A percentile compares a stretch with the other conserved stretches of the same genome.
Evolutionary conservation across 1,140 invertebrate genomes (phyloP).

Genomic region (Arion vulgaris): DNA sequence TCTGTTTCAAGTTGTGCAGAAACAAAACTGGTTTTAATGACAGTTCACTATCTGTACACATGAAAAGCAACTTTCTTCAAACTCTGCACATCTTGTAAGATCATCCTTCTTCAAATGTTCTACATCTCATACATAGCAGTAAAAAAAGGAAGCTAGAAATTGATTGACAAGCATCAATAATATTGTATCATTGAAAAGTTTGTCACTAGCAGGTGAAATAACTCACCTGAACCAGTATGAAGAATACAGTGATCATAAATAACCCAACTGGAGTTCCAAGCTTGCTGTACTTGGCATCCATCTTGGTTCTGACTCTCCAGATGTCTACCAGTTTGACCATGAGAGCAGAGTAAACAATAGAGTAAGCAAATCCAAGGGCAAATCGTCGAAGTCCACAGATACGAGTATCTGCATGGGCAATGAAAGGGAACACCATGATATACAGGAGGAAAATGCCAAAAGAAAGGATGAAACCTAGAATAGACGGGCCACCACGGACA

Average conservation of each 20-base stretch:
- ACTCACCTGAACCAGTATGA: conserved; percentile 71
- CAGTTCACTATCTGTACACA: no score
- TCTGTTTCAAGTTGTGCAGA: no score
- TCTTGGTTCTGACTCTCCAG: conserved; percentile 68
- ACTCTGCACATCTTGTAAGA: no score
- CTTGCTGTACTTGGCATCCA: conserved; percentile 68
- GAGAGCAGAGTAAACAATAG: conserved; percentile 73
- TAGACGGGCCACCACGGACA: conserved; percentile 72
- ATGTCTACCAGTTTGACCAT: conserved; percentile 74
- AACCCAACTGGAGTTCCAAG: conserved; percentile 70
- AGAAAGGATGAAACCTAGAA: conserved; percentile 74
- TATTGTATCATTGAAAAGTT: no score
- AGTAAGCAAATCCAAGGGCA: conserved; percentile 72
- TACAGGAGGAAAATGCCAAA: conserved; percentile 74
- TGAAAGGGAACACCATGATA: conserved; percentile 73
- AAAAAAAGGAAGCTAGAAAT: no score
- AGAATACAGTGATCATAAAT: conserved; percentile 68
- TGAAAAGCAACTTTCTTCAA: no score
- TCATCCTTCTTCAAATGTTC: no score
- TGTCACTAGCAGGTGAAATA: not conserved
- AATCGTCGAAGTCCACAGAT: conserved; percentile 73
- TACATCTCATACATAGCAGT: no score
- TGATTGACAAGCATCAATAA: no score
- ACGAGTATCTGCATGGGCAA: conserved; percentile 71
- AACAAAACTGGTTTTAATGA: no score